phyloP scores from a whole-genome alignment of 2,113 vertebrate genomes.

The Mobula hypostoma region DNA sequence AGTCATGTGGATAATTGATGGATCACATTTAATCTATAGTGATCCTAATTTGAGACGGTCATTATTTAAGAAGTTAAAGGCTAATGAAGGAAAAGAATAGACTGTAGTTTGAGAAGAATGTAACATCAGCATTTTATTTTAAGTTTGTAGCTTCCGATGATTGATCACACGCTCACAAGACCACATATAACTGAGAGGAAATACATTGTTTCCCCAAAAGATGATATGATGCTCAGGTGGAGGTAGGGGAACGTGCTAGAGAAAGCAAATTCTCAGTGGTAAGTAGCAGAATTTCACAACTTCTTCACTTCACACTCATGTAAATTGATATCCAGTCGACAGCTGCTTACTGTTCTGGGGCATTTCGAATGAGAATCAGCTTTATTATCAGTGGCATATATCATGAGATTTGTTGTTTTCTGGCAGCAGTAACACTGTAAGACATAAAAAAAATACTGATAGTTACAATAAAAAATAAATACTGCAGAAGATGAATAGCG shows the following conservation, averaged over 20 bases:
- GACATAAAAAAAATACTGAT: no score
- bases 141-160: not conserved
- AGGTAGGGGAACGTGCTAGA: not conserved
- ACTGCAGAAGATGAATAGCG: no score
- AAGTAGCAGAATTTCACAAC: not conserved
- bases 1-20: not conserved
- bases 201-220: not conserved
- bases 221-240: not conserved
- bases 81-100: not conserved
- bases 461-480: no score
- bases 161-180: not conserved
- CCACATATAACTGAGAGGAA: not conserved
- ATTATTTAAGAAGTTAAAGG: not conserved
- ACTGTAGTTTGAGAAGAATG: not conserved
- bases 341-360: not conserved
- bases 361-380: no score
- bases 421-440: no score
- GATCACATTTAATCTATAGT: not conserved
- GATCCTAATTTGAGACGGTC: not conserved
- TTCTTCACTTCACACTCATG: not conserved
- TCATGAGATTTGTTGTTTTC: no score
- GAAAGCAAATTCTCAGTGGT: not conserved
- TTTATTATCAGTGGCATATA: no score
- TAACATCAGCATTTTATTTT: not conserved
- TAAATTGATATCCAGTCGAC: not conserved